These are phyloP conservation scores for Nebria ingens DNA, from an alignment of 1,140 invertebrate species.

Conservation along the genomic window DNA sequence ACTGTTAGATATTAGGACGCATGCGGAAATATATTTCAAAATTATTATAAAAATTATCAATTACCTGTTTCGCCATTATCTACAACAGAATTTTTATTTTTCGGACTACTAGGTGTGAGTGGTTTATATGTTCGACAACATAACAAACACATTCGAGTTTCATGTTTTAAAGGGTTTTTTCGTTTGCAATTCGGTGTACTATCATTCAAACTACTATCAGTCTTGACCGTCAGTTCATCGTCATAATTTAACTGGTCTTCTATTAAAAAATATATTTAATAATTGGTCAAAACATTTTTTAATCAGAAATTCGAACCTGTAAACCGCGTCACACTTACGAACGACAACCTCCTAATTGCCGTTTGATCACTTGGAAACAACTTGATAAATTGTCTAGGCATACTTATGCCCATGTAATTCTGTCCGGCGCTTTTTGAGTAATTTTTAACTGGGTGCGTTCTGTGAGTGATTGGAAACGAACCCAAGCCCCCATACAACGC, in stretches of 20 bases:
- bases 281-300: no score
- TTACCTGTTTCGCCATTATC: no score
- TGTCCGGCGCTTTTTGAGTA: slow-evolving; percentile 28
- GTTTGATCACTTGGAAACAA: slow-evolving; percentile 52
- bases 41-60: no score
- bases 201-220: background rate
- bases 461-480: background rate
- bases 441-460: slow-evolving; percentile 15
- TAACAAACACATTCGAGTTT: slow-evolving; percentile 12
- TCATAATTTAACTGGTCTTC: background rate
- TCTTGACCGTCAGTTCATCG: background rate
- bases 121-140: slow-evolving; percentile 12
- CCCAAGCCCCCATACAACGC: background rate
- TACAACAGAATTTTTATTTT: no score
- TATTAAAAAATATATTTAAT: background rate
- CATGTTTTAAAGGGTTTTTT: slow-evolving; percentile 13
- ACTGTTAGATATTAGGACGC: no score
- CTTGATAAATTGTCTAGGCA: slow-evolving; percentile 55
- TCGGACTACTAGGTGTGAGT: no score
- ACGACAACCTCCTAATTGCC: background rate
- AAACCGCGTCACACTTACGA: background rate
- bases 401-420: slow-evolving; percentile 67
- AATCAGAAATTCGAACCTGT: background rate
- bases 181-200: background rate
- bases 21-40: no score